A percentile compares a stretch with the other conserved stretches of the same genome.
phyloP scores from a whole-genome alignment of 2,113 vertebrate species.

The Camarhynchus parvulus region DNA sequence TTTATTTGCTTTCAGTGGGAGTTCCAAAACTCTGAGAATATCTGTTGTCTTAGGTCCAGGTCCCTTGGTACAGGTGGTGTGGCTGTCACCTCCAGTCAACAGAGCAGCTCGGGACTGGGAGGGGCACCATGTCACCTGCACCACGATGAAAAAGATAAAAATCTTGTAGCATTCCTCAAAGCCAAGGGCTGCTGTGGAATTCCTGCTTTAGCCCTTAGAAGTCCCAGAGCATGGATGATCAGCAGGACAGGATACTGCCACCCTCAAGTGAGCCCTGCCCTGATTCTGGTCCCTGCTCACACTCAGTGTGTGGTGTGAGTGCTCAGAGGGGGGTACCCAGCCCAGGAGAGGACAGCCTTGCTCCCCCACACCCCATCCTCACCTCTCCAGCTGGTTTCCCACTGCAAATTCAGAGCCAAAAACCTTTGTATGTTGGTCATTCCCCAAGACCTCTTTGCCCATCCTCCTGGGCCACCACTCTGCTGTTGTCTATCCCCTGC shows the following conservation, averaged over 20 bases:
- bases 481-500: not conserved
- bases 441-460: not conserved
- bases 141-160: fast-evolving
- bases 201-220: not conserved
- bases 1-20: not conserved
- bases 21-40: not conserved
- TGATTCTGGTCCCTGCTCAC: not conserved
- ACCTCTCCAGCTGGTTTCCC: fast-evolving
- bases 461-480: fast-evolving
- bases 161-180: not conserved
- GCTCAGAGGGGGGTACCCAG: fast-evolving
- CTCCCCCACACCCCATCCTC: fast-evolving
- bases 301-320: fast-evolving
- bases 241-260: not conserved
- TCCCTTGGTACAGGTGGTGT: fast-evolving
- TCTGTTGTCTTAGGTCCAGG: fast-evolving
- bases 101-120: not conserved
- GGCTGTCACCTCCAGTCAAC: fast-evolving
- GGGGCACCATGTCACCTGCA: fast-evolving
- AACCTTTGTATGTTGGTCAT: fast-evolving
- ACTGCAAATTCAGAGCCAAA: not conserved
- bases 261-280: not conserved
- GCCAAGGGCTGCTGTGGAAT: not conserved
- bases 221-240: not conserved
- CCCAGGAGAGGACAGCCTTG: fast-evolving